Conservation (phyloP, 2,797 vertebrate genomes). For the Nyctalus aviator region DNA sequence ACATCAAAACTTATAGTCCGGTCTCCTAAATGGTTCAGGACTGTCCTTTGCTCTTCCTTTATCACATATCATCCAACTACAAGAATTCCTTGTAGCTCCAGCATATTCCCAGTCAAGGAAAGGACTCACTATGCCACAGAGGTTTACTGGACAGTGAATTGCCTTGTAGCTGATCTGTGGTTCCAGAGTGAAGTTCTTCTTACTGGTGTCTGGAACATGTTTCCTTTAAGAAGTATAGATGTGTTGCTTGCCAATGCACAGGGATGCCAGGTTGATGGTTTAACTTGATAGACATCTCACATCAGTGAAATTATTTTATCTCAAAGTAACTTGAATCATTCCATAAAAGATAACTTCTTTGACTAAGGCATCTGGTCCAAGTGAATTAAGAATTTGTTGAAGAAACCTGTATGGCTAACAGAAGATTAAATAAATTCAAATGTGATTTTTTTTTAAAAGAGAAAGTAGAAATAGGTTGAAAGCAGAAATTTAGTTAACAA, state of each 20-base stretch:
- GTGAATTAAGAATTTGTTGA: background rate
- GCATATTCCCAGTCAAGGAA: background rate
- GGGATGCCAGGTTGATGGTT: background rate
- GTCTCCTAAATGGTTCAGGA: background rate
- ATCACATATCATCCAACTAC: background rate
- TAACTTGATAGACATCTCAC: background rate
- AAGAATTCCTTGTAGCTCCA: background rate
- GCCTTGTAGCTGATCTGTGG: background rate
- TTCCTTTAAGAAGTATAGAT: background rate
- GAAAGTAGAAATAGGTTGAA: conserved; percentile 5
- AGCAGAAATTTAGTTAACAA: background rate
- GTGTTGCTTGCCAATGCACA: background rate
- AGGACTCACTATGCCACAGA: background rate
- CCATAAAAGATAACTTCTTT: background rate
- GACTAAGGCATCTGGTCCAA: background rate
- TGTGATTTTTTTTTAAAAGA: background rate
- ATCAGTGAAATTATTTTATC: background rate
- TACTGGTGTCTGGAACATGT: background rate
- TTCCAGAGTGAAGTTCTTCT: background rate
- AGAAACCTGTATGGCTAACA: background rate
- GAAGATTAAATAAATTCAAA: background rate
- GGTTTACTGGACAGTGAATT: background rate
- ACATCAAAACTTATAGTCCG: background rate
- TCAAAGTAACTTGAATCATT: background rate
- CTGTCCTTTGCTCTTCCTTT: background rate